phyloP scores from a whole-genome alignment of 2,888 invertebrate genomes.

The Heterodera filipjevi region DNA sequence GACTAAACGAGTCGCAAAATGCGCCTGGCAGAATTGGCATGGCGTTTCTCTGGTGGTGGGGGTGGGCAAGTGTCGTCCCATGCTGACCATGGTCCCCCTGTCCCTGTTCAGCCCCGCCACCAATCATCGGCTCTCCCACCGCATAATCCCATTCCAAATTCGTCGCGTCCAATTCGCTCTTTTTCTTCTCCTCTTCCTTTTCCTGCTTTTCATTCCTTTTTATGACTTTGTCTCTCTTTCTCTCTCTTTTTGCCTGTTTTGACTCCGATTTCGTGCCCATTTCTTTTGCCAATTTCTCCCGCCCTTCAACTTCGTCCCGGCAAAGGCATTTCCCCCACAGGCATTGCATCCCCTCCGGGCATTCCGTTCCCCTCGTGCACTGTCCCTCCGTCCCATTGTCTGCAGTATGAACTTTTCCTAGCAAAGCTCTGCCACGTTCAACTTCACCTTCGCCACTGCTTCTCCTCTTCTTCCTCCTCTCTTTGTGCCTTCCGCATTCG shows the following conservation, averaged over 20 bases:
- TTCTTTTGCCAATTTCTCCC: too few species aligned
- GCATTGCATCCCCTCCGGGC: neutral
- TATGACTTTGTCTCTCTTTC: too few species aligned
- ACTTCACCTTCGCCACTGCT: too few species aligned
- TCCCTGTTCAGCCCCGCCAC: neutral
- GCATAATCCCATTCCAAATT: slow-evolving; percentile 14
- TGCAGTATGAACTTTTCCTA: neutral
- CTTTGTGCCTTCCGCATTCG: too few species aligned
- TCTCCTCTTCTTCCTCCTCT: too few species aligned
- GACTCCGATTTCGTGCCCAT: too few species aligned
- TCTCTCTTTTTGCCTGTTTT: too few species aligned
- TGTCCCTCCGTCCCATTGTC: neutral
- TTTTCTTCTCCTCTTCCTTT: neutral
- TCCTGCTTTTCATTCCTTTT: neutral
- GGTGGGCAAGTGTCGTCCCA: neutral
- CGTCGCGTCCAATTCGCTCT: neutral
- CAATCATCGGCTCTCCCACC: neutral
- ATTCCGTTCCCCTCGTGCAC: neutral
- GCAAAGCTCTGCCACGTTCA: too few species aligned
- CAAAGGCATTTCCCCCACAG: neutral
- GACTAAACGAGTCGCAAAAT: slow-evolving; percentile 32
- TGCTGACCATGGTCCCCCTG: neutral
- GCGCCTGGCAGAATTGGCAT: neutral
- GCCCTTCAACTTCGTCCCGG: too few species aligned
- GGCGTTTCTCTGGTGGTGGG: neutral